Percentiles rank a stretch among this genome's conserved stretches.
These are phyloP conservation scores for Branchellion lobata DNA, from an alignment of 2,888 invertebrate genomes.

Conservation along the genomic window DNA sequence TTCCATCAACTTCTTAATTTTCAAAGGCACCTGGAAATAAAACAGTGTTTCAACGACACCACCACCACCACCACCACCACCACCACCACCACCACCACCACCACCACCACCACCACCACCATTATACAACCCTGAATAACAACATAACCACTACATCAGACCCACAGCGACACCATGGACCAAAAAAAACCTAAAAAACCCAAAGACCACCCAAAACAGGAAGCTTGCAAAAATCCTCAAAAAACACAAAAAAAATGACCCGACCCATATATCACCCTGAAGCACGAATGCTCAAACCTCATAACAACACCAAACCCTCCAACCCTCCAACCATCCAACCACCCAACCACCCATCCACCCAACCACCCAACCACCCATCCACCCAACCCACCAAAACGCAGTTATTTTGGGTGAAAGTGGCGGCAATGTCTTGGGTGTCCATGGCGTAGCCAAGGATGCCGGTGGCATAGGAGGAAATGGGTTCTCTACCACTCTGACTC, in stretches of 20 bases:
- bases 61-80: not conserved
- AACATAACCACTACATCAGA: not conserved
- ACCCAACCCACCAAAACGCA: conserved; percentile 67
- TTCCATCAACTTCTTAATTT: conserved; percentile 23
- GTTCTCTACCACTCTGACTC: conserved; percentile 84
- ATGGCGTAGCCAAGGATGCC: conserved; percentile 90
- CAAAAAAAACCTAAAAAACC: not conserved
- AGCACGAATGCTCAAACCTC: too few relatives aligned
- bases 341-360: too few relatives aligned
- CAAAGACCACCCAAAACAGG: not conserved
- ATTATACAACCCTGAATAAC: not conserved
- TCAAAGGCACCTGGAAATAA: conserved; percentile 12
- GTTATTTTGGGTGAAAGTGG: conserved; percentile 83
- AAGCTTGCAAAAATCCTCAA: not conserved
- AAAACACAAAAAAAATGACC: not conserved
- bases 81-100: not conserved
- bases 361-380: not conserved
- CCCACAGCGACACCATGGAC: not conserved
- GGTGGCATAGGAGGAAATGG: conserved; percentile 88
- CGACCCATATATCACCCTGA: not conserved
- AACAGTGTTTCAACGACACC: not conserved
- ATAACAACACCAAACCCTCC: too few relatives aligned
- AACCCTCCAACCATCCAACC: too few relatives aligned
- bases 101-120: conserved; percentile 29
- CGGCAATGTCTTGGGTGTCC: conserved; percentile 93